A percentile compares a stretch with the other conserved stretches of the same genome.
Evolutionary conservation across 2,797 vertebrate species (phyloP).

Genomic region (Pogonophryne albipinna): DNA sequence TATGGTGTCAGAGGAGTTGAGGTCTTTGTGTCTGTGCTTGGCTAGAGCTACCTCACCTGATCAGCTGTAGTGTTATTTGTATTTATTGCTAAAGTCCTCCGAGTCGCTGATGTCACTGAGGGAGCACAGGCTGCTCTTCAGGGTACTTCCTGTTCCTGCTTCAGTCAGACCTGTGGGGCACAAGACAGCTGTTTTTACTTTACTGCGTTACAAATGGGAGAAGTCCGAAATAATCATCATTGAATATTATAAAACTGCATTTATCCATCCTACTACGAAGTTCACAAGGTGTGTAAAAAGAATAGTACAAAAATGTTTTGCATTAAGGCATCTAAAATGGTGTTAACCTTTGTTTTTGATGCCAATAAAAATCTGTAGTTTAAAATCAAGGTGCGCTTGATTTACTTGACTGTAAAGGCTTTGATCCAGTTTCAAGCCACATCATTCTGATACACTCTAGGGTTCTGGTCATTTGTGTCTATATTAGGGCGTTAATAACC

Average conservation of each 20-base stretch:
- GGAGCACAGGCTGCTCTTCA: conserved; percentile 91
- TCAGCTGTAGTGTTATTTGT: conserved; percentile 15
- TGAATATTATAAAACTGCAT: background rate
- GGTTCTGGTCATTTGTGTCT: no score
- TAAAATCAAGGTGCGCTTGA: no score
- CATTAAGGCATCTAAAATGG: no score
- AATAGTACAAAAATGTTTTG: no score
- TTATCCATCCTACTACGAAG: no score
- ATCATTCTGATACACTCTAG: no score
- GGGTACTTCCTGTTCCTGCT: conserved; percentile 87
- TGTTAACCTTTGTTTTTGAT: no score
- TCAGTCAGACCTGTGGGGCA: conserved; percentile 84
- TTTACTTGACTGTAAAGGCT: no score
- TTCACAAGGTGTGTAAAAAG: no score
- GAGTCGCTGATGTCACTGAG: conserved; percentile 92
- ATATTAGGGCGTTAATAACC: no score
- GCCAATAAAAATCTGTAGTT: no score
- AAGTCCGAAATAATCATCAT: background rate
- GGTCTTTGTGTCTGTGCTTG: conserved; percentile 39
- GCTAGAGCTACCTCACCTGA: conserved; percentile 36
- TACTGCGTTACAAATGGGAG: background rate
- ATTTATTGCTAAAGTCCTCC: conserved; percentile 81
- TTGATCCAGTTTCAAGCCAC: no score
- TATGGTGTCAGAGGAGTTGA: conserved; percentile 21
- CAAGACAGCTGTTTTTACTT: background rate